phyloP scores from a whole-genome alignment of 92 coral and sea anemone genomes.

The Epizoanthus stellaris region DNA sequence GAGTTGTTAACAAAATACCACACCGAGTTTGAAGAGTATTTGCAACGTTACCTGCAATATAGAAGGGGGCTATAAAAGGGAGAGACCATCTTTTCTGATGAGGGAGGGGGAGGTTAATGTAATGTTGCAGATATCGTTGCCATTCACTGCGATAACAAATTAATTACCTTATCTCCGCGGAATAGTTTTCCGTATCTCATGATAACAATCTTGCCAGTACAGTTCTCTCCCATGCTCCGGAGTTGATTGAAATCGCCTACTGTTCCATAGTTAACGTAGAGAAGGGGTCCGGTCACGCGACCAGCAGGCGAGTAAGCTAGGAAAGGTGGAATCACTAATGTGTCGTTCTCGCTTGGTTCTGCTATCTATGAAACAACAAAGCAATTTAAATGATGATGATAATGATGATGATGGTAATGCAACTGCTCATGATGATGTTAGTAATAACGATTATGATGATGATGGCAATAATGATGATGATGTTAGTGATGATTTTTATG shows the following conservation, averaged over 20 bases:
- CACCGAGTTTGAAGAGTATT: too few species aligned
- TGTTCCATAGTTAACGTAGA: constrained; percentile 91
- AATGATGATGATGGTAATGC: neutral
- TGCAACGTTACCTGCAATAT: too few species aligned
- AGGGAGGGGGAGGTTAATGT: neutral
- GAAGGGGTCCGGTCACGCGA: constrained; percentile 68
- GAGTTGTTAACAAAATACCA: too few species aligned
- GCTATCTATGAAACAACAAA: constrained; percentile 23
- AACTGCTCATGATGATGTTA: too few species aligned
- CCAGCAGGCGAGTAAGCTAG: constrained; percentile 87
- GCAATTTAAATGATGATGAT: neutral
- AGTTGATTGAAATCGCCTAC: constrained; percentile 66
- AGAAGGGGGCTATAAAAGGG: too few species aligned
- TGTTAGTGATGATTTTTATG: too few species aligned
- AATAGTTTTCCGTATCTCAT: constrained; percentile 83
- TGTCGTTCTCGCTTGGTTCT: constrained; percentile 84
- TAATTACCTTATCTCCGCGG: constrained; percentile 85
- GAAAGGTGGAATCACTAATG: constrained; percentile 77
- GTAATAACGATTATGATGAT: too few species aligned
- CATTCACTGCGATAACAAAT: neutral
- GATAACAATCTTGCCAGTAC: constrained; percentile 79
- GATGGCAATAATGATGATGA: too few species aligned
- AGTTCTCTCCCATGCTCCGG: constrained; percentile 53
- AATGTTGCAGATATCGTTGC: too few species aligned
- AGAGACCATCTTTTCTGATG: neutral